Percentiles rank a stretch among this genome's conserved stretches.
Evolutionary conservation across 2,113 vertebrate genomes (phyloP).

Genomic region (Nyctereutes procyonoides): DNA sequence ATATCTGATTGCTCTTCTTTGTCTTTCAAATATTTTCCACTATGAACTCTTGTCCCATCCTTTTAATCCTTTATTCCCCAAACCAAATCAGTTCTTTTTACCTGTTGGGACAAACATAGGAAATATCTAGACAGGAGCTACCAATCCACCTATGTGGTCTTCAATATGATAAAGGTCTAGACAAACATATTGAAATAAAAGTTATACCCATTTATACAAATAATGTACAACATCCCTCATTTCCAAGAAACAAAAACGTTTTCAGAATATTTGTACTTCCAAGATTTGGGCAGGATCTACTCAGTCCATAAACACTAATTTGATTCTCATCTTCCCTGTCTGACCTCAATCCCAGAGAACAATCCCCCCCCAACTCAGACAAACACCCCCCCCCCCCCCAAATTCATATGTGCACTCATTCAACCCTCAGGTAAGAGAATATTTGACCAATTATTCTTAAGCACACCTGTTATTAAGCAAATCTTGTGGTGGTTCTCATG

Average conservation of each 20-base stretch:
- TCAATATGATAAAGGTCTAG: neutral
- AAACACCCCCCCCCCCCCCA: neutral
- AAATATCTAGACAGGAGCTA: neutral
- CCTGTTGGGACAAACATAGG: neutral
- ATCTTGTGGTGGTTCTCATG: neutral
- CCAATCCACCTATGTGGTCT: neutral
- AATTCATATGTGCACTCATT: neutral
- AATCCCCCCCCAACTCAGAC: fast-evolving
- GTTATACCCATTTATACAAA: neutral
- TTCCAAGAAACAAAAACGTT: neutral
- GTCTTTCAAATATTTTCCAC: neutral
- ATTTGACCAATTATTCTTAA: neutral
- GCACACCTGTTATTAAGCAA: neutral
- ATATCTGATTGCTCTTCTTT: neutral
- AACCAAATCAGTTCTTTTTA: neutral
- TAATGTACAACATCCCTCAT: neutral
- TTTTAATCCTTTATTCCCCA: neutral
- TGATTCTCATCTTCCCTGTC: neutral
- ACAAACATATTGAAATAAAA: neutral
- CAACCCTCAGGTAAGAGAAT: neutral
- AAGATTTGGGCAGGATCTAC: neutral
- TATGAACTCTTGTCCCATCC: neutral
- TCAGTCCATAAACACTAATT: neutral
- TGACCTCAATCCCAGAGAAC: neutral
- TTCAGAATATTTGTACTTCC: neutral